Conservation (phyloP, 2,113 vertebrate species). For the Strix uralensis region DNA sequence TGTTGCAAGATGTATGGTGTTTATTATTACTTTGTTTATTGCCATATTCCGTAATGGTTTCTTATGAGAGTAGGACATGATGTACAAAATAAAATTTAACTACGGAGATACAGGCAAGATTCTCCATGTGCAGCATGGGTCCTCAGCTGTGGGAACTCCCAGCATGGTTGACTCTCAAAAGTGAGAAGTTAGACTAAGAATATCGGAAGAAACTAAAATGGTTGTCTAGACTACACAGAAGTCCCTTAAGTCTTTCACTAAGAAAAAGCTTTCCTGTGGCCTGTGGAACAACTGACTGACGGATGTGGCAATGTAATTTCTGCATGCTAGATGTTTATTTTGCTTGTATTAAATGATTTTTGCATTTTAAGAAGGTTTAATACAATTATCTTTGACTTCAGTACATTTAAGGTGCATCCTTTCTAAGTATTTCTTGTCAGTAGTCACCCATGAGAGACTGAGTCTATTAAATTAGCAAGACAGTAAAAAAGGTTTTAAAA, state of each 20-base stretch:
- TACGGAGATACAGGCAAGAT: neutral
- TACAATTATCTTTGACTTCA: slow-evolving; percentile 16
- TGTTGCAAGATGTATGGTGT: neutral
- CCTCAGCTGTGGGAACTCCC: neutral
- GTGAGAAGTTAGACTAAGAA: neutral
- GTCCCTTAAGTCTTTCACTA: neutral
- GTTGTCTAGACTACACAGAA: neutral
- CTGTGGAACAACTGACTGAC: neutral
- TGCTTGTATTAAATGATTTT: neutral
- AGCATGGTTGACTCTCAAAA: neutral
- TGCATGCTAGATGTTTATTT: neutral
- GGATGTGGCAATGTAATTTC: neutral
- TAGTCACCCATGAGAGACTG: neutral
- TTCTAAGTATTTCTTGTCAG: neutral
- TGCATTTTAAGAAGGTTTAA: slow-evolving; percentile 47
- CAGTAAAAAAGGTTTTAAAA: neutral
- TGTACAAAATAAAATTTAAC: neutral
- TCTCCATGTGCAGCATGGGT: neutral
- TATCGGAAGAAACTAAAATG: neutral
- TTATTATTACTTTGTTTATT: neutral
- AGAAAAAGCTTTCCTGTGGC: neutral
- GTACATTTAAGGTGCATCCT: neutral
- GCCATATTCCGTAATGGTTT: neutral
- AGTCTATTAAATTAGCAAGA: neutral
- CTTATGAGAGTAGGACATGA: neutral